Evolutionary conservation across 2,797 vertebrate species (phyloP), one percentile per base, ranked within the genome.

Genomic region (Acestrorhynchus altus): DNA sequence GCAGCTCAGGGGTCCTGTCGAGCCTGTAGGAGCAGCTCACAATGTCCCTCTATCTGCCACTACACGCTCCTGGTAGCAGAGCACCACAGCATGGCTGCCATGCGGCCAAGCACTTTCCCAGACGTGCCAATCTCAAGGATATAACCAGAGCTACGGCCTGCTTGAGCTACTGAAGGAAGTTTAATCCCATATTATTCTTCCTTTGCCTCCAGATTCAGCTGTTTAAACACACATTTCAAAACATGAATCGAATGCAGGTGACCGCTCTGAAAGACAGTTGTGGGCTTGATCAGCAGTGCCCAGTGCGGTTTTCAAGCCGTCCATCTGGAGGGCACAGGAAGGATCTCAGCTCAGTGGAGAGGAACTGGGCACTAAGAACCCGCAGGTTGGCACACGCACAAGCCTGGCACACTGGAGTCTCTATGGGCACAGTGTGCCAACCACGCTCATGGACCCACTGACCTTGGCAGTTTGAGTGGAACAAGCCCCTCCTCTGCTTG

Each of bases 371-470:
- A 78, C 78, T n/a, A 76, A 84, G 86, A 89, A 86, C 79, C 87
- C 61, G 80, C 81, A 86, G 83, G 79, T 85, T 92, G 90, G 88
- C 91, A 82, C 63, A 65, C 44, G 13, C 83, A 90, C 90, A 88
- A 84, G 82, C 22, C 87, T 89, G 90, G 89, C 88, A 83, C 68
- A 65, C 83, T 83, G 81, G 83, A 86, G 82, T 87, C 86, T 91
- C 84, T 83, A 83, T 85, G 89, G 87, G 89, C 86, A 89, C 83
- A 85, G 78, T 70, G 75, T 88, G 84, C 89, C 89, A 89, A 86
- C 88, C 88, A 82, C 83, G 74, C 85, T 87, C 83, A 73, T 88
- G 92, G 91, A 93, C 92, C 84, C 89, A 83, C 35, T 88, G 91
- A 90, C 90, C 91, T 90, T 88, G 86, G 90, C 85, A 84, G 75